Evolutionary conservation across 2,888 invertebrate genomes (phyloP), one percentile per base, ranked within the genome.

Genomic region (Drosophila ochracea): DNA sequence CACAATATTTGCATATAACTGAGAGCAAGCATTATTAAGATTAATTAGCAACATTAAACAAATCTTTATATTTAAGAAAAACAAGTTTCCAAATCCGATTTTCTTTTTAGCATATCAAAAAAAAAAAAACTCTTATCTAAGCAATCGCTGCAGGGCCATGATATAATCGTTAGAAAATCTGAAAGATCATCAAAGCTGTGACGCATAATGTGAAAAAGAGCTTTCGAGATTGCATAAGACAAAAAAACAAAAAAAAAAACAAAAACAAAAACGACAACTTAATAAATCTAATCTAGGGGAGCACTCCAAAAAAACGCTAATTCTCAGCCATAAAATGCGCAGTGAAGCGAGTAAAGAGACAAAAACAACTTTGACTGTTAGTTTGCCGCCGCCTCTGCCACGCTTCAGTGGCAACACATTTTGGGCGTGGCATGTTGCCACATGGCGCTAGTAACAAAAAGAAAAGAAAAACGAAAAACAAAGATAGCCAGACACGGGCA

Each of bases 321-420:
- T 80, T 76, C 85, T 66, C 84, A 87, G 88, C 58, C 73, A 89
- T 84, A 80, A 84, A 84, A 81, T 75, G 81, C 70, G 81, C 90
- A 85, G 85, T 88, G 85, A 90, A 88, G 88, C 85, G 90, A 65
- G 41, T 31, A 53, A 21, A 50, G 49, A 54, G 30, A 50, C 7
- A 25, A 21, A 69, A 47, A 19, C 7, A 30, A 49, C 21, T 43
- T 28, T 37, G 74, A 68, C 68, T 63, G 74, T 52, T 52, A 52
- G 60, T 65, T 72, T 43, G 49, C 28, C 25, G 72, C 64, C 65
- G 79, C 68, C 74, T 74, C 68, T 74, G 88, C 87, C 78, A 85
- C 90, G 85, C 90, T 86, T 81, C 89, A 88, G 73, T 88, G 84
- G 83, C 72, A 74, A 0, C 43, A 58, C 59, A 28, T 57, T 67